Conservation (phyloP, 2,797 vertebrate species). For the Xiphophorus birchmanni region DNA sequence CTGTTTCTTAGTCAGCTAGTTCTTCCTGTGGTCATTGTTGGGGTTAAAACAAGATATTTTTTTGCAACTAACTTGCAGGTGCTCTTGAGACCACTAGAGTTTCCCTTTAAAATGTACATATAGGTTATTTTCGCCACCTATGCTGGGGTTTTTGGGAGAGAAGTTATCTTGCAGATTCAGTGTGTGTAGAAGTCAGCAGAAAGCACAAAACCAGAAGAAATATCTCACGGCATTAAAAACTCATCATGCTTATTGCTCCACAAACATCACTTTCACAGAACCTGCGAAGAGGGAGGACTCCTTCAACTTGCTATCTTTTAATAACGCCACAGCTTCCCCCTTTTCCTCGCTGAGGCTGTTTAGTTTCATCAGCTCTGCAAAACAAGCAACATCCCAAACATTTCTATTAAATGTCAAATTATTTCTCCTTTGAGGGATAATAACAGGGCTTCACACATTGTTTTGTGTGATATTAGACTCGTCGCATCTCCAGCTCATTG, state of each 20-base stretch:
- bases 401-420: slow-evolving; percentile 50
- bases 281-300: slow-evolving; percentile 39
- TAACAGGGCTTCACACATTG: slow-evolving; percentile 20
- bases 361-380: slow-evolving; percentile 39
- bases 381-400: slow-evolving; percentile 34
- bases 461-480: slow-evolving; percentile 5
- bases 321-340: slow-evolving; percentile 10
- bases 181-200: slow-evolving; percentile 44
- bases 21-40: background rate
- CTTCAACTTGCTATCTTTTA: slow-evolving; percentile 39
- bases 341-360: slow-evolving; percentile 32
- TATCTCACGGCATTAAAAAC: slow-evolving; percentile 58
- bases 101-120: background rate
- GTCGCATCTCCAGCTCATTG: background rate
- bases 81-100: background rate
- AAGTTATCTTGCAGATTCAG: background rate
- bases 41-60: background rate
- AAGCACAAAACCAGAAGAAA: slow-evolving; percentile 42
- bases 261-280: slow-evolving; percentile 45
- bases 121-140: background rate
- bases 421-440: slow-evolving; percentile 32
- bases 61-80: background rate
- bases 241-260: slow-evolving; percentile 56
- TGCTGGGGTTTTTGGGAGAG: background rate
- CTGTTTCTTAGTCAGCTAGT: background rate